A percentile compares a stretch with the other conserved stretches of the same genome.
Evolutionary conservation across 2,888 invertebrate genomes (phyloP).

Genomic region (Rhingia rostrata): DNA sequence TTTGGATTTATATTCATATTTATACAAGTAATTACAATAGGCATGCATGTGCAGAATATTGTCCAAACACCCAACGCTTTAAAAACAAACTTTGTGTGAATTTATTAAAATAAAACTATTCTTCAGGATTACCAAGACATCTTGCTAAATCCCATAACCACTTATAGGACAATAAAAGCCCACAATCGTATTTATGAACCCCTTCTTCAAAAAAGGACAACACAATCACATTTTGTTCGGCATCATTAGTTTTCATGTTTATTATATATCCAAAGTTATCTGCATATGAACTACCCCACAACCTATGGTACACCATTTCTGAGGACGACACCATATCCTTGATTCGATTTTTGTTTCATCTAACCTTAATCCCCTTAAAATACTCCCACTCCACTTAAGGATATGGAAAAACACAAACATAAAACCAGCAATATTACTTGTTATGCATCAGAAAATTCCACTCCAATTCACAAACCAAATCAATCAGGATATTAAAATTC

Average conservation of each 20-base stretch:
- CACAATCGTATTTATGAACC: no score
- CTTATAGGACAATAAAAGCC: no score
- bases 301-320: slow-evolving; percentile 3
- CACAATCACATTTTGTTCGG: slow-evolving; percentile 8
- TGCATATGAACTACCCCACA: slow-evolving; percentile 43
- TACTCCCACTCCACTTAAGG: slow-evolving; percentile 33
- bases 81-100: no score
- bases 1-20: no score
- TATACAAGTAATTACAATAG: no score
- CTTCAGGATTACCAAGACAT: no score
- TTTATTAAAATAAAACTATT: no score
- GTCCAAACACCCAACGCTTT: no score
- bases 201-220: no score
- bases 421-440: slow-evolving; percentile 59
- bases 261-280: background rate
- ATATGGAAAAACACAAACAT: slow-evolving; percentile 24
- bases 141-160: no score
- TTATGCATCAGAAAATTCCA: slow-evolving; percentile 63
- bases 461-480: slow-evolving; percentile 65
- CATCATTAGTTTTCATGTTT: slow-evolving; percentile 46
- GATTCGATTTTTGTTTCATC: slow-evolving; percentile 42
- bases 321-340: slow-evolving; percentile 26
- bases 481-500: slow-evolving; percentile 73
- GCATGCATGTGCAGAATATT: no score
- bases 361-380: slow-evolving; percentile 61